phyloP scores from a whole-genome alignment of 2,888 invertebrate species.

The Xiphydria camelus region DNA sequence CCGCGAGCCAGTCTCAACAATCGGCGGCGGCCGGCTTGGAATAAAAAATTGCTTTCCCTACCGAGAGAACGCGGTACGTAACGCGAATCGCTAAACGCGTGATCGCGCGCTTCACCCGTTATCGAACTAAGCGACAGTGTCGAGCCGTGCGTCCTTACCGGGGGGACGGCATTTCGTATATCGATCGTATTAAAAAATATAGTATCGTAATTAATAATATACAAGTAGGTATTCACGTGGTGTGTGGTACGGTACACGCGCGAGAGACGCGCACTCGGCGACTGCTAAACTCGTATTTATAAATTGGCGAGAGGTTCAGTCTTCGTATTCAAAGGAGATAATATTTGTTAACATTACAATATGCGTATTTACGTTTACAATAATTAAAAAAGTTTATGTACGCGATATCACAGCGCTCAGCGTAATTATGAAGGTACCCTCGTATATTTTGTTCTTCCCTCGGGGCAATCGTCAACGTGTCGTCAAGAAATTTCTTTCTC shows the following conservation, averaged over 20 bases:
- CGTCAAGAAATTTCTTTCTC: too few relatives aligned
- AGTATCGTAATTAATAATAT: slow-evolving; percentile 30
- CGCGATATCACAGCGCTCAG: slow-evolving; percentile 58
- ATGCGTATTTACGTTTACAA: slow-evolving; percentile 48
- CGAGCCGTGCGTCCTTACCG: slow-evolving; percentile 12
- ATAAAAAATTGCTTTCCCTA: too few relatives aligned
- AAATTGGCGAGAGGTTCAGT: slow-evolving; percentile 54
- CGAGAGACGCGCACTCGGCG: slow-evolving; percentile 33
- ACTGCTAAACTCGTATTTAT: slow-evolving; percentile 39
- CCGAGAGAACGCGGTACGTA: too few relatives aligned
- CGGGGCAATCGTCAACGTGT: too few relatives aligned
- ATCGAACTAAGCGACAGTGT: slow-evolving; percentile 14
- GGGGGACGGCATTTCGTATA: slow-evolving; percentile 30
- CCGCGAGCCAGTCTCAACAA: too few relatives aligned
- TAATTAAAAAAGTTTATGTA: slow-evolving; percentile 38
- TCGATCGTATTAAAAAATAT: slow-evolving; percentile 32
- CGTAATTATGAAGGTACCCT: slow-evolving; percentile 37
- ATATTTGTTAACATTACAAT: slow-evolving; percentile 50
- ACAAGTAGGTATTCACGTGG: slow-evolving; percentile 38
- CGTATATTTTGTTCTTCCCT: slow-evolving; percentile 20
- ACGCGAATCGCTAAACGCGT: too few relatives aligned
- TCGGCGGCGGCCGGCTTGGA: too few relatives aligned
- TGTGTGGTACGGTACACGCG: slow-evolving; percentile 33
- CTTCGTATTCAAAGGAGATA: slow-evolving; percentile 51
- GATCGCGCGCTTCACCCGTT: not conserved